Base-by-base conservation (phyloP, 2,113 vertebrate genomes). In the Lepus timidus region DNA sequence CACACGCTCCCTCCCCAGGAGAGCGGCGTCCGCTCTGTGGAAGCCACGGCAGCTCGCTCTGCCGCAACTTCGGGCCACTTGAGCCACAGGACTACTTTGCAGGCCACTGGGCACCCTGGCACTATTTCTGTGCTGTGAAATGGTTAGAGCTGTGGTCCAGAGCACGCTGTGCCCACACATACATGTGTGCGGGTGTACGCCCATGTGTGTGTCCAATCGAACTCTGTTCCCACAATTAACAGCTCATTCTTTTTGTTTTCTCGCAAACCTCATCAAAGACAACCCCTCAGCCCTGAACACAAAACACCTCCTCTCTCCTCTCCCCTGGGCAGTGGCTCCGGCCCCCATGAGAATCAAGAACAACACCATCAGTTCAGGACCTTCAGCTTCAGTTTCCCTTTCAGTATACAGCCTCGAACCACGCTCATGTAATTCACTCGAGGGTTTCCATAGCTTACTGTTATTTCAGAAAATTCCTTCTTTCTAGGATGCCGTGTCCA, bases 391-490 rank as follows among this genome's bases (percentile, higher is more conserved):
- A 10, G 51, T 85, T 88, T 81, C 36, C 61, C 12, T 81, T 68
- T 36, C 31, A 73, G 61, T 36, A 65, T 27, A 92, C 79, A 96
- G 65, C 85, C 9, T 64, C 68, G 73, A 74, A 51, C 39, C 65
- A 25, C 86, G 86, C 88, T 70, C 93, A 23, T 10, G 17, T 44
- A 64, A 73, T 10, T 68, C 91, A 23, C n/a, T 36, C 75, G 67
- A 49, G 31, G 71, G 58, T 76, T 89, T 93, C 64, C 88, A 25
- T 33, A 55, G 73, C 93, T 90, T 90, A 55, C 80, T 88, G 82
- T 75, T 93, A 89, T 67, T 95, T 91, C 86, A 85, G 17, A 90
- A 71, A 85, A 10, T 52, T 82, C 58, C 74, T 62, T 84, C 62
- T 81, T 81, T 58, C 58, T 71, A 64, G 64, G 71, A 87, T 14